These are phyloP conservation scores for Ashinkailepas kermadecensis DNA, from an alignment of 2,888 invertebrate genomes.

Conservation along the genomic window DNA sequence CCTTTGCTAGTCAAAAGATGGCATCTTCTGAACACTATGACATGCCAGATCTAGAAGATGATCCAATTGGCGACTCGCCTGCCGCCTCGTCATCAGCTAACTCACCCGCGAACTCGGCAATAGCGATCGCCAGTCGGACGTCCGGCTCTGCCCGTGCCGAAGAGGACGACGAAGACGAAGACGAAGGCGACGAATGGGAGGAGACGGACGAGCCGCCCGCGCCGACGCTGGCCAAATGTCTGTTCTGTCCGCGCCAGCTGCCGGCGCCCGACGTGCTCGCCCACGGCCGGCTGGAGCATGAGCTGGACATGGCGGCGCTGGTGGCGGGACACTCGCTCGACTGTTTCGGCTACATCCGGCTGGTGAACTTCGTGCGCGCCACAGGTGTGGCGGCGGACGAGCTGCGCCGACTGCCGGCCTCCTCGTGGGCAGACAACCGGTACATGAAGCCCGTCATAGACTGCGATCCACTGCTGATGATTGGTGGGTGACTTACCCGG, in stretches of 20 bases:
- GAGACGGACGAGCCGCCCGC: conserved; percentile 26
- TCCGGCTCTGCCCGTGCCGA: not conserved
- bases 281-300: conserved; percentile 29
- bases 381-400: conserved; percentile 24
- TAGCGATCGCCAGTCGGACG: too few relatives aligned
- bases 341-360: conserved; percentile 31
- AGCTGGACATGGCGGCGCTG: conserved; percentile 27
- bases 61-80: not conserved
- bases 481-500: conserved; percentile 49
- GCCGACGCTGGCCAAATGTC: conserved; percentile 17
- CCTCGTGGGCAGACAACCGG: conserved; percentile 65
- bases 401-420: conserved; percentile 45
- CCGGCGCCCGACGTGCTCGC: conserved; percentile 11
- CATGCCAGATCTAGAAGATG: not conserved
- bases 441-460: conserved; percentile 64
- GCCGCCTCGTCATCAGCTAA: not conserved
- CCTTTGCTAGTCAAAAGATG: not conserved
- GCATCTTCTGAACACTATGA: not conserved
- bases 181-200: conserved; percentile 27
- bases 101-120: too few relatives aligned
- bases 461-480: conserved; percentile 75
- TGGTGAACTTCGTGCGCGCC: conserved; percentile 31
- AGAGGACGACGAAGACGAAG: conserved; percentile 26
- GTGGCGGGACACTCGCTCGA: conserved; percentile 27
- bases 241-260: conserved; percentile 25